Conservation (phyloP, 2,888 invertebrate genomes). For the Pollenia labialis region DNA sequence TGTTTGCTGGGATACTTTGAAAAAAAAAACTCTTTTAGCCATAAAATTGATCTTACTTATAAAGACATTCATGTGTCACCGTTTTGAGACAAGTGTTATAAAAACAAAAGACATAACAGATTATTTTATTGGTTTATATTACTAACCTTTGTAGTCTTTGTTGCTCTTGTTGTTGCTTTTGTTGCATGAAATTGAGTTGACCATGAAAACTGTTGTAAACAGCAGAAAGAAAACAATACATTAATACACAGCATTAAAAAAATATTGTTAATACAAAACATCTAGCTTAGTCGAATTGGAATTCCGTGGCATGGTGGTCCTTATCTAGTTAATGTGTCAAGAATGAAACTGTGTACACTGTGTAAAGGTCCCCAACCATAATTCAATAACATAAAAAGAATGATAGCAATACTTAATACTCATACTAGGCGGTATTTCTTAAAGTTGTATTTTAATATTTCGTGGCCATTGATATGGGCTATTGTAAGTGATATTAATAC, state of each 20-base stretch:
- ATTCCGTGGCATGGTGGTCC: constrained; percentile 68
- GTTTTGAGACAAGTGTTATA: constrained; percentile 69
- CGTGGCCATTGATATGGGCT: constrained; percentile 22
- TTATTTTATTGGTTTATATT: constrained; percentile 32
- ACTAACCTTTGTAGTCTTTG: constrained; percentile 15
- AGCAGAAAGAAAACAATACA: constrained; percentile 37
- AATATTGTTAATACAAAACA: constrained; percentile 22
- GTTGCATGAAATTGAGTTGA: constrained; percentile 51
- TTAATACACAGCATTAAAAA: background rate
- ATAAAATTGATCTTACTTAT: constrained; percentile 72
- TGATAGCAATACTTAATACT: constrained; percentile 46
- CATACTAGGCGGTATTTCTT: constrained; percentile 45
- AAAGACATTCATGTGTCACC: constrained; percentile 74
- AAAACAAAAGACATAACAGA: constrained; percentile 72
- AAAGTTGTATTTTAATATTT: constrained; percentile 12
- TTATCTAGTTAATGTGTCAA: constrained; percentile 72
- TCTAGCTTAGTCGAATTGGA: constrained; percentile 35
- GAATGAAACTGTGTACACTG: constrained; percentile 58
- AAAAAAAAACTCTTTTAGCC: constrained; percentile 27
- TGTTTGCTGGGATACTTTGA: background rate
- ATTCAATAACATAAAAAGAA: constrained; percentile 65
- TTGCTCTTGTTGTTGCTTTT: background rate
- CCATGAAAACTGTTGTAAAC: constrained; percentile 64
- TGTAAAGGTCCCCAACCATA: constrained; percentile 47
- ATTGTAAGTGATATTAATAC: constrained; percentile 50